Evolutionary conservation across 2,888 invertebrate species (phyloP), one percentile per base, ranked within the genome.

Genomic region (Stegophylla sp.): DNA sequence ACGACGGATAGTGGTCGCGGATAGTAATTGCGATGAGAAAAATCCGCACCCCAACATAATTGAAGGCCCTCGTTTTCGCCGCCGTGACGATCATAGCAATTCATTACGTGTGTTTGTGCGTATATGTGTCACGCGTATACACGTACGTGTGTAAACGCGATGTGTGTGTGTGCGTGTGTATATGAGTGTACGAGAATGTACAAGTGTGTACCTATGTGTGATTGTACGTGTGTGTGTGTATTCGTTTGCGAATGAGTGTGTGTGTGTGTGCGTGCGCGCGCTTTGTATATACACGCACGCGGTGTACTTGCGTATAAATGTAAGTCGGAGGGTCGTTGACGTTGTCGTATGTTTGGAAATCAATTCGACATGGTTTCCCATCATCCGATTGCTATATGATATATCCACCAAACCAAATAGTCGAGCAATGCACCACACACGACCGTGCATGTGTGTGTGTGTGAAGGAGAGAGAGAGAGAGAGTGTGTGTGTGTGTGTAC

Each of bases 41-140:
- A 77, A 77, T 45, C 69, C 66, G 56, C 77, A 69, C 66, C 74
- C 74, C n/a, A n/a, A n/a, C n/a, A n/a, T 48, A 48, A 63, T 51
- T 48, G 74, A 51, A 63, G 51, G 63, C 74, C 63, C 74, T 74
- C 74, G 63, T 51, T 51, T 34, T 63, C 63, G 74, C 74, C 74
- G 74, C 74, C 74, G 74, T 63, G 63, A 45, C 63, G 48, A 48
- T 74, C 63, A 34, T 48, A 10, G 61, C 61, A 28, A 74, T 74
- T 74, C 74, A 63, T 74, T 63, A 63, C 20, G 26, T 20, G 69
- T 20, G 28, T 26, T 2, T 13, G 67, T 17, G 34, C n/a, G 13
- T 34, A 7, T 1, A 0, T 20, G 20, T 53, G 56, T 13, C n/a
- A n/a, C n/a, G n/a, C n/a, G 7, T 13, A 13, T 26, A 20, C 1